phyloP scores from a whole-genome alignment of 2,797 vertebrate species.

The Falco columbarius region DNA sequence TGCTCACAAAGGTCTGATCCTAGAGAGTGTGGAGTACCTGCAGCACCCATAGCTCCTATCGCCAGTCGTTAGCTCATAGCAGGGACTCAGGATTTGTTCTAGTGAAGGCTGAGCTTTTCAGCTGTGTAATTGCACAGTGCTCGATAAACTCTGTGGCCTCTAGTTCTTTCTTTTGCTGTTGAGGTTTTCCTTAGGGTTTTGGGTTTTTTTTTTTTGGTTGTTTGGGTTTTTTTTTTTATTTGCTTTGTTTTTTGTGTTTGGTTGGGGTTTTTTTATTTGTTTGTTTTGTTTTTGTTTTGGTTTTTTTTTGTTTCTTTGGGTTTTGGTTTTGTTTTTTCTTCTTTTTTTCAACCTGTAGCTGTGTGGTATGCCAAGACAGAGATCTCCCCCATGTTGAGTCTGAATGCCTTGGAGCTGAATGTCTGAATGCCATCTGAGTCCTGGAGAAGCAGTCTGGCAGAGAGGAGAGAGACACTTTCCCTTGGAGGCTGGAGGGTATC shows the following conservation, averaged over 20 bases:
- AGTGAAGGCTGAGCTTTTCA: neutral
- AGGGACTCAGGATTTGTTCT: neutral
- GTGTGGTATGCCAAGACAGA: neutral
- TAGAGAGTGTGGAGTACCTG: accelerated
- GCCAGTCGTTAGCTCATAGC: accelerated
- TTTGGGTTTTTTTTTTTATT: too few species aligned
- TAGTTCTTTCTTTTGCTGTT: neutral
- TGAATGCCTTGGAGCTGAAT: neutral
- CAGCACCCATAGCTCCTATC: accelerated
- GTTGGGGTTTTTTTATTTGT: too few species aligned
- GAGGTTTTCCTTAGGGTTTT: neutral
- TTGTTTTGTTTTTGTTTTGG: neutral
- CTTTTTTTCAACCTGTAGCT: neutral
- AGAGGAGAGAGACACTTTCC: neutral
- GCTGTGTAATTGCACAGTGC: accelerated
- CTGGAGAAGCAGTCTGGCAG: neutral
- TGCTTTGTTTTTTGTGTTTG: too few species aligned
- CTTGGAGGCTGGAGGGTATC: neutral
- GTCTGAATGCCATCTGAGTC: neutral
- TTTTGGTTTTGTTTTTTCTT: neutral
- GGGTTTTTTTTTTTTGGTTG: too few species aligned
- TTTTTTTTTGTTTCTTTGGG: too few species aligned
- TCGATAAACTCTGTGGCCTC: neutral
- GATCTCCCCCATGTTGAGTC: neutral
- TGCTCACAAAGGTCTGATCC: neutral